Conservation (phyloP, 2,113 vertebrate species). For the Sylvietta virens region DNA sequence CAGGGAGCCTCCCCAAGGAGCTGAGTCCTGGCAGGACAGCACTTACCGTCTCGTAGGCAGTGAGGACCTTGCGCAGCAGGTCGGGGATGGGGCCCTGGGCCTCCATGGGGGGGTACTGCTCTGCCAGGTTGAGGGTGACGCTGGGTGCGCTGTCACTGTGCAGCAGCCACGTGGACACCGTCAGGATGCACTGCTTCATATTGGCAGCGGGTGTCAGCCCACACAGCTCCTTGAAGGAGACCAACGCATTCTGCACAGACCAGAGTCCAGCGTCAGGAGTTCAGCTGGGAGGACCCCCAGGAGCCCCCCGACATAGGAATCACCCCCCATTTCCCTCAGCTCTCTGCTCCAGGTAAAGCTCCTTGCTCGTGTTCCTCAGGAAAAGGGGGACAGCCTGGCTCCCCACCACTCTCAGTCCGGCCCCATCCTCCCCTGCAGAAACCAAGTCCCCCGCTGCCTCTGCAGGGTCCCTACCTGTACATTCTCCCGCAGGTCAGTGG, state of each 20-base stretch:
- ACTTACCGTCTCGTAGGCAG: constrained; percentile 85
- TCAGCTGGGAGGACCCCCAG: background rate
- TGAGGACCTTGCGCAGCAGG: constrained; percentile 87
- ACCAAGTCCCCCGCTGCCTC: rapidly evolving
- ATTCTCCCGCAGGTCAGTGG: constrained; percentile 90
- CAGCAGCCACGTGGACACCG: constrained; percentile 84
- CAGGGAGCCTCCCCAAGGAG: background rate
- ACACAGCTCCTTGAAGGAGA: constrained; percentile 92
- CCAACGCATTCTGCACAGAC: constrained; percentile 83
- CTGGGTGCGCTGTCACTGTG: constrained; percentile 80
- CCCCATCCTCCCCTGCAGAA: background rate
- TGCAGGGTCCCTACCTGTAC: constrained; percentile 75
- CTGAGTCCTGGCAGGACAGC: rapidly evolving
- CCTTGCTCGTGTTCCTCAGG: rapidly evolving
- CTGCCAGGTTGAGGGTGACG: constrained; percentile 84
- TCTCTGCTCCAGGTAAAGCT: background rate
- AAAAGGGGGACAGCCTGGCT: background rate
- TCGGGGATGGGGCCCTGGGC: constrained; percentile 85
- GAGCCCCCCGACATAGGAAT: rapidly evolving
- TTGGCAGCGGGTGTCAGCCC: constrained; percentile 88
- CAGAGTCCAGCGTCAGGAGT: rapidly evolving
- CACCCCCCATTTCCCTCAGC: rapidly evolving
- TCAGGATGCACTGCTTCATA: constrained; percentile 93
- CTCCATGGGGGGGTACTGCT: constrained; percentile 88
- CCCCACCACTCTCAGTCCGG: rapidly evolving